Evolutionary conservation across 2,888 invertebrate species (phyloP).

Genomic region (Anoplius nigerrimus): DNA sequence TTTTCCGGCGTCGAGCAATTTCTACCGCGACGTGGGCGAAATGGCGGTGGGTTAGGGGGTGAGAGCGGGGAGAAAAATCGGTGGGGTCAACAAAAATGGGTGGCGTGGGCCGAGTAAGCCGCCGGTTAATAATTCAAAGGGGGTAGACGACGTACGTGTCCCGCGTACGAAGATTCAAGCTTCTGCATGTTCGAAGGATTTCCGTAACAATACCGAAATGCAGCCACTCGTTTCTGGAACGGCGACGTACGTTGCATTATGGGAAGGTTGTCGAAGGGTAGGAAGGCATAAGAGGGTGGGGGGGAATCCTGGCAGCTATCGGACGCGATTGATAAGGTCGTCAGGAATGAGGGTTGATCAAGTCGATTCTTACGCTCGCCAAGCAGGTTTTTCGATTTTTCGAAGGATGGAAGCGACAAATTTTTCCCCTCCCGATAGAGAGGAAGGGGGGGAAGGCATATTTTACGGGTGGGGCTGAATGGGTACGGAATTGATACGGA

Average conservation of each 20-base stretch:
- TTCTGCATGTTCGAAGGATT: constrained; percentile 38
- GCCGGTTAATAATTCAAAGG: constrained; percentile 44
- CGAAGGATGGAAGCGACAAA: too few relatives aligned
- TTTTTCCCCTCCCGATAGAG: too few relatives aligned
- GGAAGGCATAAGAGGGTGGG: too few relatives aligned
- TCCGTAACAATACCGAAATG: constrained; percentile 46
- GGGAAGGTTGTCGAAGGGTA: not conserved
- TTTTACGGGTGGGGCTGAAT: too few relatives aligned
- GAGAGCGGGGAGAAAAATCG: constrained; percentile 12
- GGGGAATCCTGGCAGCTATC: too few relatives aligned
- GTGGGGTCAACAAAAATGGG: constrained; percentile 24
- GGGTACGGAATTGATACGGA: too few relatives aligned
- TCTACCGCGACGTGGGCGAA: constrained; percentile 4
- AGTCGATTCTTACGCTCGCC: too few relatives aligned
- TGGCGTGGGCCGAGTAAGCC: constrained; percentile 13
- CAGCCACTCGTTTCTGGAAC: constrained; percentile 22
- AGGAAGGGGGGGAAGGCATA: too few relatives aligned
- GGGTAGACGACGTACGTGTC: constrained; percentile 28
- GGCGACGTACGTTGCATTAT: not conserved
- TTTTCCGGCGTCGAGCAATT: not conserved
- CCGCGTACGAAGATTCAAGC: constrained; percentile 26
- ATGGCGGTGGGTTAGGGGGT: too few relatives aligned
- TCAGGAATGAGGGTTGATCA: too few relatives aligned
- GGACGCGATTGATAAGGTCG: too few relatives aligned
- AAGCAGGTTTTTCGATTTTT: too few relatives aligned